Conservation (phyloP, 1,140 invertebrate genomes). For the Plutomurus gul region DNA sequence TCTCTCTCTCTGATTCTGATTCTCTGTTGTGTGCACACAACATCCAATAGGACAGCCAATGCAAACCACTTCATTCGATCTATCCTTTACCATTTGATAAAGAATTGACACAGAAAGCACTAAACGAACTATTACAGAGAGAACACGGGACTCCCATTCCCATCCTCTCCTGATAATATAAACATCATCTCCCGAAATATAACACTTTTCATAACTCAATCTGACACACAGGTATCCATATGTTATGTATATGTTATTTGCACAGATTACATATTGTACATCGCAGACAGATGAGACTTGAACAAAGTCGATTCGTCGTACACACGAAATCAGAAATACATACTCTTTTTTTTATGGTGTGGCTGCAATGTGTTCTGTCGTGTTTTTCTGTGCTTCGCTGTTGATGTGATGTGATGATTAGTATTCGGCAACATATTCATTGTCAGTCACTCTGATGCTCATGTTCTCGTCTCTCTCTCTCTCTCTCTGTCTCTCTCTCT, state of each 20-base stretch:
- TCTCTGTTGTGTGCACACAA: not conserved
- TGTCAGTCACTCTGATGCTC: constrained; percentile 3
- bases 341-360: no score
- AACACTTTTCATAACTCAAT: constrained; percentile 21
- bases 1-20: no score
- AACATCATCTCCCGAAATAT: constrained; percentile 29
- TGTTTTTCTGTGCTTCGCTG: not conserved
- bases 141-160: not conserved
- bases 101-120: constrained; percentile 30
- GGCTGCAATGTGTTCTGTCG: no score
- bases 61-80: not conserved
- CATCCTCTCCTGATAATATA: constrained; percentile 8
- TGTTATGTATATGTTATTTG: not conserved
- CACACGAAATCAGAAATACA: no score
- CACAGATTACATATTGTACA: not conserved
- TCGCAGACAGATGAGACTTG: not conserved
- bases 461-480: not conserved
- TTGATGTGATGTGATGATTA: constrained; percentile 24
- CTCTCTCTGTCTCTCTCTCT: not conserved
- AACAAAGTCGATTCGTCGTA: not conserved
- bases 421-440: constrained; percentile 27
- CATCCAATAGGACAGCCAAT: not conserved
- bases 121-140: not conserved
- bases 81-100: constrained; percentile 26
- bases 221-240: constrained; percentile 2